A percentile compares a stretch with the other conserved stretches of the same genome.
Conservation (phyloP, 2,797 vertebrate genomes). For the Sebastes flavidus region DNA sequence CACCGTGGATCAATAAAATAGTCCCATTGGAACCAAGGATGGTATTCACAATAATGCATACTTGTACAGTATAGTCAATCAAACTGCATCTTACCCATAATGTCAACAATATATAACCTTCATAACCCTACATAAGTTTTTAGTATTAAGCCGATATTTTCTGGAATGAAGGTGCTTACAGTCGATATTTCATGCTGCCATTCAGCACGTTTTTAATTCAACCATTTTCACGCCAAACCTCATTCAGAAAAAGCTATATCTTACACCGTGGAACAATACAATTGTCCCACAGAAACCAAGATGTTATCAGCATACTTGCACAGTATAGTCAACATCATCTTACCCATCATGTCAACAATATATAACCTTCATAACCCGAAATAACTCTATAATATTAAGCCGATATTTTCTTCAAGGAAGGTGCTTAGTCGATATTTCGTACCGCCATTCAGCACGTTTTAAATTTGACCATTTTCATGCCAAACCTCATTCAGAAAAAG, state of each 20-base stretch:
- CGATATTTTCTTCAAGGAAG: constrained; percentile 36
- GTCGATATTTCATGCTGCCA: not conserved
- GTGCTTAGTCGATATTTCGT: constrained; percentile 35
- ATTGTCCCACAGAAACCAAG: not conserved
- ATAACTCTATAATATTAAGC: too few species aligned
- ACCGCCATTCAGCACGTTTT: constrained; percentile 28
- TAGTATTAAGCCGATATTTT: constrained; percentile 11
- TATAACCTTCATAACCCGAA: too few species aligned
- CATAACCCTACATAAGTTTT: accelerated
- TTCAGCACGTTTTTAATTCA: constrained; percentile 41
- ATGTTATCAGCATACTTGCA: not conserved
- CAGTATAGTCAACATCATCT: not conserved
- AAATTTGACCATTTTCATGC: constrained; percentile 32
- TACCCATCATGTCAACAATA: too few species aligned
- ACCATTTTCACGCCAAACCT: constrained; percentile 21
- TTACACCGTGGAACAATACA: not conserved
- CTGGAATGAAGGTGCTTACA: constrained; percentile 44
- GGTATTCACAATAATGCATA: too few species aligned
- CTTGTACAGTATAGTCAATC: not conserved
- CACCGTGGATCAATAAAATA: not conserved
- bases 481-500: constrained; percentile 23
- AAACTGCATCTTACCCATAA: too few species aligned
- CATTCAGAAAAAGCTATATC: constrained; percentile 16
- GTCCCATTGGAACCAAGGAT: not conserved
- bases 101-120: too few species aligned